Conservation (phyloP, 1,140 invertebrate genomes). For the Drosophila pseudoananassae region DNA sequence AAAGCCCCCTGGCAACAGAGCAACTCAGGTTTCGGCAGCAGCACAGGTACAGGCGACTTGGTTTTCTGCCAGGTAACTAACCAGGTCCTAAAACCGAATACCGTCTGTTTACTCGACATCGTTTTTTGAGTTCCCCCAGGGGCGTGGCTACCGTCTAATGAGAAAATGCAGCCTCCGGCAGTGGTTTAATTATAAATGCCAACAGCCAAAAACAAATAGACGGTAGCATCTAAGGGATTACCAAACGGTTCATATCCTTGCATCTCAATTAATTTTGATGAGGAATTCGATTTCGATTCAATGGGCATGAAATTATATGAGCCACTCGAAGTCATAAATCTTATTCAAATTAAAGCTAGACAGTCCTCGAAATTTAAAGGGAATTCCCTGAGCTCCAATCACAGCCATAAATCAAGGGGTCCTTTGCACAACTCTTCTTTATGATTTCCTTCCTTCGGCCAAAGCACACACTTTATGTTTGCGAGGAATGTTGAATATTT, state of each 20-base stretch:
- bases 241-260: slow-evolving; percentile 10
- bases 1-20: slow-evolving; percentile 38
- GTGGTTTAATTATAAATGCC: slow-evolving; percentile 60
- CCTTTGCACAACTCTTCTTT: background rate
- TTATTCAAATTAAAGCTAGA: background rate
- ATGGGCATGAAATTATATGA: slow-evolving; percentile 20
- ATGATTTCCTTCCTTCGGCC: background rate
- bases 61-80: slow-evolving; percentile 17
- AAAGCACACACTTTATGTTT: slow-evolving; percentile 42
- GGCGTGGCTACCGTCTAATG: slow-evolving; percentile 37
- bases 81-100: background rate
- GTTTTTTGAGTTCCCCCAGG: slow-evolving; percentile 18
- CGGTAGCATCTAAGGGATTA: slow-evolving; percentile 17
- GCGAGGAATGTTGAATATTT: slow-evolving; percentile 30
- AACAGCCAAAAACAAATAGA: slow-evolving; percentile 24
- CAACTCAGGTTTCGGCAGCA: background rate
- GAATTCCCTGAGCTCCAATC: slow-evolving; percentile 14
- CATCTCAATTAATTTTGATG: slow-evolving; percentile 33
- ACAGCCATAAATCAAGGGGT: slow-evolving; percentile 47
- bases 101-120: slow-evolving; percentile 23
- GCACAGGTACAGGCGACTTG: background rate
- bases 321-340: slow-evolving; percentile 1
- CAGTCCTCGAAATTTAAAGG: slow-evolving; percentile 24
- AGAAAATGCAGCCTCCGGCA: slow-evolving; percentile 50
- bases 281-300: slow-evolving; percentile 5